Base-by-base conservation (phyloP, 2,797 vertebrate genomes). In the Strix occidentalis region DNA sequence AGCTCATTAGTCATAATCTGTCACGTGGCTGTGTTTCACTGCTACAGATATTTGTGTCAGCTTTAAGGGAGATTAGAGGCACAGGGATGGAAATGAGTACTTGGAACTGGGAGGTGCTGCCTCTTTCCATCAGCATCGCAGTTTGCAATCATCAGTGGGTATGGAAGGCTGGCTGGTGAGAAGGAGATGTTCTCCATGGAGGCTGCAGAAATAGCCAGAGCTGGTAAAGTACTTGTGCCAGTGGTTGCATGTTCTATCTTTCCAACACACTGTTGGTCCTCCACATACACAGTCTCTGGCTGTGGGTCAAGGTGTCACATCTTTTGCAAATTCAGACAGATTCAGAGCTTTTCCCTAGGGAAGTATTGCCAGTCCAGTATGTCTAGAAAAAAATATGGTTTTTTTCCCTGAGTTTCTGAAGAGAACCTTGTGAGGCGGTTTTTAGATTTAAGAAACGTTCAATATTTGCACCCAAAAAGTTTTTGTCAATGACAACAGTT, bases 221-320 rank as follows among this genome's bases (percentile, higher is more conserved):
- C 29, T 29, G 77, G 25, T 2, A 4, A 48, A 56, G 11, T 28
- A 69, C 24, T 41, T 45, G 9, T 61, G 58, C n/a, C 37, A 20
- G 28, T 5, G 60, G 48, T 3, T 51, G 78, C 41, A 4, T 3
- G 1, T 21, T 64, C 11, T 43, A 3, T 9, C 65, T 58, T 29
- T 13, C 68, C 64, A 23, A 1, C 0, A 0, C 7, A 2, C 16
- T 5, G 3, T 5, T 0, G 0, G 4, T 35, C 43, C 33, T 28
- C 17, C 39, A 7, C 14, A 12, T 8, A 3, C 18, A 18, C 28
- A 7, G 11, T 12, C 58, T 61, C 50, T 75, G 53, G 24, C 37
- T 35, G 20, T 31, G 37, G 20, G 20, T 53, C 54, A 50, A 37
- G 29, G 21, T 3, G 3, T 8, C 60, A 23, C 8, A 18, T 39